Evolutionary conservation across 30 jellyfish, hydroid and myxozoan genomes (phyloP).

Genomic region (Cassiopea xamachana): DNA sequence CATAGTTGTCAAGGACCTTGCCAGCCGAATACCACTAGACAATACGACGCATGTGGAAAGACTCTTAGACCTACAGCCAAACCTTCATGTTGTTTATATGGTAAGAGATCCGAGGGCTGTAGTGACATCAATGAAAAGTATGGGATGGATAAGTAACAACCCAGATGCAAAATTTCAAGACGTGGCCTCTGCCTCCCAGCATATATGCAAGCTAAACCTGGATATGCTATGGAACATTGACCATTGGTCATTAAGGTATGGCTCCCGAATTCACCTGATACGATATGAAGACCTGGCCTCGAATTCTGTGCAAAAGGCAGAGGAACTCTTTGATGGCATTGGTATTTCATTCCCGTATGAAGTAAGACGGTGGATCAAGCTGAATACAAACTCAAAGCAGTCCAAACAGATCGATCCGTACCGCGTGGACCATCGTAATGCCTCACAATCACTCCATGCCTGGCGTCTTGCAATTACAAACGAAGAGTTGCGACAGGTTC

Average conservation of each 20-base stretch:
- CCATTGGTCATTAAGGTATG: conserved; percentile 48
- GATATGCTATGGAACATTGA: conserved; percentile 68
- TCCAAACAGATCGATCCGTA: conserved; percentile 60
- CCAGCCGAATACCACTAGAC: conserved; percentile 76
- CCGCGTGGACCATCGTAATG: conserved; percentile 84
- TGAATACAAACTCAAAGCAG: conserved; percentile 76
- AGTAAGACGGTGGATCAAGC: conserved; percentile 77
- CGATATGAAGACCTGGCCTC: conserved; percentile 95
- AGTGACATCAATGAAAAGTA: conserved; percentile 81
- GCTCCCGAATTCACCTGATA: conserved; percentile 57
- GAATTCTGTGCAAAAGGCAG: conserved; percentile 61
- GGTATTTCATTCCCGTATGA: conserved; percentile 63
- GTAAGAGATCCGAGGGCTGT: conserved; percentile 99
- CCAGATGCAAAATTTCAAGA: conserved; percentile 63
- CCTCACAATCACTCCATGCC: conserved; percentile 75
- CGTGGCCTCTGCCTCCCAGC: conserved; percentile 74
- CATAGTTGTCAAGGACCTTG: conserved; percentile 87
- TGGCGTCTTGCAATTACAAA: conserved; percentile 78
- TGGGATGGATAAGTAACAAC: conserved; percentile 91
- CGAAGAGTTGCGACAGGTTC: conserved; percentile 62
- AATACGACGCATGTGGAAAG: conserved; percentile 47
- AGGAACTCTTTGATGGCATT: conserved; percentile 51
- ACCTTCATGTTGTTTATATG: conserved; percentile 67
- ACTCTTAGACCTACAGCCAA: conserved; percentile 49
- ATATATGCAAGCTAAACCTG: conserved; percentile 77